A percentile compares a stretch with the other conserved stretches of the same genome.
phyloP scores from a whole-genome alignment of 1,140 invertebrate genomes.

The Anastatus disparis region DNA sequence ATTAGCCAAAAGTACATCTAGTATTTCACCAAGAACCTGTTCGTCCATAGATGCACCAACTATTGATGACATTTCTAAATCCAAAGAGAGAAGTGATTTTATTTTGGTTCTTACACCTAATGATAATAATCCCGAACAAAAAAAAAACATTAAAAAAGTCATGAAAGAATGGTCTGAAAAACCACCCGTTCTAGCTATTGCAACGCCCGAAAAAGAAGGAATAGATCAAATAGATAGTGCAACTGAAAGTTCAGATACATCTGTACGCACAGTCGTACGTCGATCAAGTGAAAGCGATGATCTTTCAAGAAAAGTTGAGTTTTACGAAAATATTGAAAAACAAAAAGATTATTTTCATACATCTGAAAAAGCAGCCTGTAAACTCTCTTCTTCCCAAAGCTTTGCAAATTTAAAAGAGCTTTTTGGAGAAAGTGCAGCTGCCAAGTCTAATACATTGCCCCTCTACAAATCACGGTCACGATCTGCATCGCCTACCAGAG shows the following conservation, averaged over 20 bases:
- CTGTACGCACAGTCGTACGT: constrained; percentile 74
- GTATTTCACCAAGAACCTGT: constrained; percentile 66
- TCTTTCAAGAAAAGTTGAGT: constrained; percentile 80
- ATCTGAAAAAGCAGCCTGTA: not conserved
- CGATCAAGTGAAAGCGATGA: constrained; percentile 65
- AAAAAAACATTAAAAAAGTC: constrained; percentile 63
- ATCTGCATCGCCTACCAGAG: constrained; percentile 48
- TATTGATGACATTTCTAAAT: constrained; percentile 53
- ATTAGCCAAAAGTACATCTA: constrained; percentile 55
- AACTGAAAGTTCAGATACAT: constrained; percentile 76
- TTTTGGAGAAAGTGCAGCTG: constrained; percentile 75
- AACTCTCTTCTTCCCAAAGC: constrained; percentile 72
- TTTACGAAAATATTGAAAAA: constrained; percentile 76
- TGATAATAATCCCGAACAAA: constrained; percentile 52
- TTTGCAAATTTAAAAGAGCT: constrained; percentile 80
- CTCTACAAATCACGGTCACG: constrained; percentile 46
- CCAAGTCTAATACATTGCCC: constrained; percentile 47
- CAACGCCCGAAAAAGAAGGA: constrained; percentile 51
- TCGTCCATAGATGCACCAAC: constrained; percentile 68
- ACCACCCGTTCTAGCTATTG: constrained; percentile 44
- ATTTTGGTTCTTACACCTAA: constrained; percentile 66
- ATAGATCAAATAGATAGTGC: constrained; percentile 68
- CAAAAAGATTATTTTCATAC: constrained; percentile 32
- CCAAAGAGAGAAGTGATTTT: constrained; percentile 63
- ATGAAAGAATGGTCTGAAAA: constrained; percentile 65